Base-by-base conservation (phyloP, 2,888 invertebrate species). In the Sinotaia quadrata region DNA sequence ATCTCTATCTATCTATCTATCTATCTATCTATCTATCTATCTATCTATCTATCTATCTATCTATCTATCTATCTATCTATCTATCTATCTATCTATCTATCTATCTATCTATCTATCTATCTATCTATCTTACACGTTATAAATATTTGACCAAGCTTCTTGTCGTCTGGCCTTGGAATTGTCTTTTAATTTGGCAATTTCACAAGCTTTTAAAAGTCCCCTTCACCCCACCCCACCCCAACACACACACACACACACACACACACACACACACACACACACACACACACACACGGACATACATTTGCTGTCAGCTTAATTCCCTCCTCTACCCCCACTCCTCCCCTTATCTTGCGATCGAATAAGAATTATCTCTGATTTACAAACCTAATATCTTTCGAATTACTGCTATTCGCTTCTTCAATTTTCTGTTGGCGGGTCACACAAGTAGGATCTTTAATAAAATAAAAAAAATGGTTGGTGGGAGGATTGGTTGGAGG, bases 341-440 rank as follows among this genome's bases (percentile, higher is more conserved):
- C 49, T 33, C 34, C 61, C 47, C 4, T 24, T 4, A 2, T 37
- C 7, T 21, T 12, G 33, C 47, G n/a, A 49, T n/a, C 18, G 1
- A 47, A 61, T 61, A 31, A 34, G 61, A 59, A 44, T 21, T 29
- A 29, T n/a, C 15, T 47, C 47, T 52, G 65, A 65, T 65, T 65
- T 65, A 65, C 65, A 65, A 65, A 65, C 65, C 65, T 65, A 65
- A 65, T 65, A 65, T 65, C 56, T 65, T 65, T 65, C 65, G 34
- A 65, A 65, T 65, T 56, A 65, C 56, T 21, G 54, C 47, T 56
- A n/a, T 56, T 65, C 56, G 54, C 44, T 56, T 56, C 65, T 65
- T 65, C 54, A 65, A 65, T 65, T 65, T 56, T 65, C 65, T 47
- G 54, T 52, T 36, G 65, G 56, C 37, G 54, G 65, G 29, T 41